Conservation (phyloP, 2,888 invertebrate species). For the Periphyllus acericola region DNA sequence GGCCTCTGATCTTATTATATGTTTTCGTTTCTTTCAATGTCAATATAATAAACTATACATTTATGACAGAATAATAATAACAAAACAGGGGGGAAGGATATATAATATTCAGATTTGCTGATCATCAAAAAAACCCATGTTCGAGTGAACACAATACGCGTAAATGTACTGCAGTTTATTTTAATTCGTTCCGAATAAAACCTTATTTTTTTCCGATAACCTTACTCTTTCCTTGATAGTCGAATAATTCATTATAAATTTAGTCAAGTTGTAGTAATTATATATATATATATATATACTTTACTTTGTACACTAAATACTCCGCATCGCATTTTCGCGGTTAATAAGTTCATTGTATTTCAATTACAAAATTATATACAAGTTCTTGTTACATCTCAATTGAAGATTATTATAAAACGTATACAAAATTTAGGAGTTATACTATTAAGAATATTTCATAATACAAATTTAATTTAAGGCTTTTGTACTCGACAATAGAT, state of each 20-base stretch:
- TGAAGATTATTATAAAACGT: background rate
- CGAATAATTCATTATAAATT: no score
- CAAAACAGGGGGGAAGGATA: background rate
- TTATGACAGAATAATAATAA: constrained; percentile 14
- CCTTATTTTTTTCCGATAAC: no score
- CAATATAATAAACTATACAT: constrained; percentile 27
- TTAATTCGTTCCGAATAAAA: background rate
- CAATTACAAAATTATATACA: background rate
- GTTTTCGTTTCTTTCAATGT: constrained; percentile 22
- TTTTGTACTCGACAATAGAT: background rate
- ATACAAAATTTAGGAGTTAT: background rate
- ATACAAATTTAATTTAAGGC: background rate
- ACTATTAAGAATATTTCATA: background rate
- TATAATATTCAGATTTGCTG: background rate
- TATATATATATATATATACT: no score
- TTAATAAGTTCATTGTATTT: background rate
- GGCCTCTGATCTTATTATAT: background rate
- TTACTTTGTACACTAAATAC: background rate
- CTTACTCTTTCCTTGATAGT: no score
- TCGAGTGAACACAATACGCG: background rate
- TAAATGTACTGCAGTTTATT: background rate
- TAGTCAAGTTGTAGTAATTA: no score
- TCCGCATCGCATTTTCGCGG: background rate
- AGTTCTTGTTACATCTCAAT: background rate
- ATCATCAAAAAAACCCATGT: background rate